Base-by-base conservation (phyloP, 2,888 invertebrate genomes). In the Nebria salina region DNA sequence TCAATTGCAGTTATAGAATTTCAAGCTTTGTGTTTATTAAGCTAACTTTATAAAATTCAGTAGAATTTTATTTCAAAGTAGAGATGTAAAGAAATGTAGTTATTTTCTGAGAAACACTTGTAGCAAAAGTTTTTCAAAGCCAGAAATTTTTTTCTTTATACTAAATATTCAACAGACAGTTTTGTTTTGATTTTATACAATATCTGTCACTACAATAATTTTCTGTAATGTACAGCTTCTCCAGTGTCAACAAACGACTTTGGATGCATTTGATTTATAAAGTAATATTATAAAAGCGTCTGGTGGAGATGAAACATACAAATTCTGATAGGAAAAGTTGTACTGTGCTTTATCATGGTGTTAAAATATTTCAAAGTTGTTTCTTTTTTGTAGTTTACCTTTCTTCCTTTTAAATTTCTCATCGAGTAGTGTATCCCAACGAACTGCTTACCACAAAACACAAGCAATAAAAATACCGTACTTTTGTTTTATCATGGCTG, bases 201-300 rank as follows among this genome's bases (percentile, higher is more conserved):
- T 15, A 15, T 8, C 42, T n/a, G 8, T 34, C 15, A 9, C 1
- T 2, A 34, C 34, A 34, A 41, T 41, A 43, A 73, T 41, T n/a
- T 73, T 26, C 13, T 41, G 13, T 11, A 41, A 34, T 43, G 26
- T 15, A 3, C 54, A 6, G 7, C 54, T 54, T 7, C 13, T 54
- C 7, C 54, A 13, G 8, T 13, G 54, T 54, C 54, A 54, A 54
- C 7, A 54, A 13, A 54, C 6, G 54, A 54, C 54, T 54, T 74
- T 54, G 42, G 66, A 65, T 79, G 74, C 79, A 79, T 79, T 65
- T 79, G 79, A 79, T 79, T 79, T 79, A 79, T 74, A 79, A 65
- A 79, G 79, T 74, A 79, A 79, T 79, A 74, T 75, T 79, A 79
- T 79, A 79, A 79, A 79, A 74, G 79, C 68, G 68, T 66, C 42